Base-by-base conservation (phyloP, 2,113 vertebrate species). In the Sorex araneus region DNA sequence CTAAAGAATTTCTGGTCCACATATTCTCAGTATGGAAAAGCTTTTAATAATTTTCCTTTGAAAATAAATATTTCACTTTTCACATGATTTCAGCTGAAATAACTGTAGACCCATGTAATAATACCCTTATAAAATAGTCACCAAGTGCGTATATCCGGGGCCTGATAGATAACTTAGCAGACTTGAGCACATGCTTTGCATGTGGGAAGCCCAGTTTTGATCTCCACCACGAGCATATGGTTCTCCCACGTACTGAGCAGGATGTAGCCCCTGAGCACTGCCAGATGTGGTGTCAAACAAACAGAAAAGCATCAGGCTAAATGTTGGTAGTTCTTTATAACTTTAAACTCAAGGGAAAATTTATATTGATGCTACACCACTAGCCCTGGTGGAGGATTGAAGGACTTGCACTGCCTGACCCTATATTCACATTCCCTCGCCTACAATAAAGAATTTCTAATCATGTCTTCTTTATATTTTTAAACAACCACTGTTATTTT, bases 21-120 rank as follows among this genome's bases (percentile, higher is more conserved):
- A 25, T 27, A 80, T 91, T 92, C 91, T 73, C 67, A 92, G 1
- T 78, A 8, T 70, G 87, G 74, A 90, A 90, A 89, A 82, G 54
- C 15, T 32, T 79, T 67, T 67, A 76, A 15, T 84, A 54, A 63
- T 21, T 86, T 83, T 76, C 8, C 28, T 43, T n/a, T 89, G 34
- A 11, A 94, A 95, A 90, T 34, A 34, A 70, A 40, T 40, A 45
- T 36, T 76, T 81, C 23, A 34, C 66, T 23, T 23, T 28, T 64
- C 21, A 28, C 63, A 64, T 23, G 23, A 28, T 64, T 64, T 64
- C 63, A 64, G 6, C 21, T 64, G 23, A 28, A 64, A 40, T 40
- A 40, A 40, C 54, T 54, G 18, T 4, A 64, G 9, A 63, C 60
- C 25, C 3, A 27, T 63, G 9, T 57, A 21, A 18, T 64, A 54